A percentile compares a stretch with the other conserved stretches of the same genome.
These are phyloP conservation scores for Psammodynastes pulverulentus DNA, from an alignment of 2,113 vertebrate genomes.

Conservation along the genomic window DNA sequence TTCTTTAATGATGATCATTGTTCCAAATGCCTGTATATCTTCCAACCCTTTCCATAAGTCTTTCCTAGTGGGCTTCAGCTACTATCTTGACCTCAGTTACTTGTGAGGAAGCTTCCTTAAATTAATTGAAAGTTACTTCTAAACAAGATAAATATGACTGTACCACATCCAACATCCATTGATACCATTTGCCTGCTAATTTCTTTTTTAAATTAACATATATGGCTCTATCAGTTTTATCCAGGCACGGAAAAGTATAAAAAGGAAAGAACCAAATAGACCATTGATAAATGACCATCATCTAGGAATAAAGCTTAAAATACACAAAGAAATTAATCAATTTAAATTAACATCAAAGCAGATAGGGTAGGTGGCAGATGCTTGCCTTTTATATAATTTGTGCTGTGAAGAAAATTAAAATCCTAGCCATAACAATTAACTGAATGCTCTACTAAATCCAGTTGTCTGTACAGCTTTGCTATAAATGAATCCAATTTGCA, in stretches of 20 bases:
- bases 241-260: slow-evolving; percentile 56
- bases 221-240: slow-evolving; percentile 31
- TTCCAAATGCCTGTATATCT: background rate
- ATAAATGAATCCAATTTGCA: slow-evolving; percentile 29
- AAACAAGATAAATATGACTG: background rate
- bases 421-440: slow-evolving; percentile 65
- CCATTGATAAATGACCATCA: slow-evolving; percentile 52
- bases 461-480: slow-evolving; percentile 24
- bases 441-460: slow-evolving; percentile 59
- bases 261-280: slow-evolving; percentile 49
- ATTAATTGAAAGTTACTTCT: background rate
- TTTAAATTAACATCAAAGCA: slow-evolving; percentile 65
- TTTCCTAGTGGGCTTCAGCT: background rate
- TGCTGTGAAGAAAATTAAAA: slow-evolving; percentile 67
- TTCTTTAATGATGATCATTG: background rate
- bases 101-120: background rate
- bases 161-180: background rate
- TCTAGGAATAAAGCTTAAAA: slow-evolving; percentile 50
- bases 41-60: background rate
- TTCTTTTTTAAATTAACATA: slow-evolving; percentile 50
- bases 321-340: slow-evolving; percentile 63
- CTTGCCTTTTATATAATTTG: slow-evolving; percentile 65
- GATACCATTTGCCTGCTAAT: slow-evolving; percentile 20
- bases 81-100: background rate
- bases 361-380: slow-evolving; percentile 63